Evolutionary conservation across 2,797 vertebrate genomes (phyloP), one percentile per base, ranked within the genome.

Genomic region (Falco berigora): DNA sequence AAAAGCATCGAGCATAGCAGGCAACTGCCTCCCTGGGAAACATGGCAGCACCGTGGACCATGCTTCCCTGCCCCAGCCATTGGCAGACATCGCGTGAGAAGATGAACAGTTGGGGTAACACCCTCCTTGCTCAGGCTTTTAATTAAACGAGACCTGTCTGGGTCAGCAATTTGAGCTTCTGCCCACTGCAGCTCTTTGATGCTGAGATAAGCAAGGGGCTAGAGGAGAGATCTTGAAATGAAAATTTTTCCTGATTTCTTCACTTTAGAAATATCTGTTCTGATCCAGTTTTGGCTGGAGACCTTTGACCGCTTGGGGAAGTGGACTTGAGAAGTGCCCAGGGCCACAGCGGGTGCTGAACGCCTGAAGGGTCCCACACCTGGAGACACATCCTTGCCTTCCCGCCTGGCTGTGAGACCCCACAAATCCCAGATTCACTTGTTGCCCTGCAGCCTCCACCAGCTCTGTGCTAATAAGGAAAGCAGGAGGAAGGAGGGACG

Each of bases 41-140:
- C 8, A 2, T 0, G 30, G 64, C 56, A 56, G 38, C 53, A 24
- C 47, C 7, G 5, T 7, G 4, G 66, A 47, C 19, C 3, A 2
- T 12, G 22, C 38, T 12, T 77, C 52, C 56, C 61, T 80, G 58
- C 30, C 52, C 53, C 14, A 74, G 61, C 30, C 0, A 0, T 2
- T 40, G 30, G 72, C 52, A 91, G 59, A 22, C 2, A 1, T 42
- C 0, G 0, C 46, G 47, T 3, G 19, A 66, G 74, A 75, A 78
- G 56, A 59, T 1, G 32, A 93, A 64, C 71, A 88, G 36, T 8
- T 88, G 49, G 56, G 38, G 40, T 52, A 77, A 67, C 49, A 56
- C 22, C 40, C 50, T 61, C 34, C 30, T 82, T 59, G 44, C 40
- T 74, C 63, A 49, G 44, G 40, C 42, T 94, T 52, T 59, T 49